Conservation (phyloP, 1,140 invertebrate species). For the Lethrus apterus region DNA sequence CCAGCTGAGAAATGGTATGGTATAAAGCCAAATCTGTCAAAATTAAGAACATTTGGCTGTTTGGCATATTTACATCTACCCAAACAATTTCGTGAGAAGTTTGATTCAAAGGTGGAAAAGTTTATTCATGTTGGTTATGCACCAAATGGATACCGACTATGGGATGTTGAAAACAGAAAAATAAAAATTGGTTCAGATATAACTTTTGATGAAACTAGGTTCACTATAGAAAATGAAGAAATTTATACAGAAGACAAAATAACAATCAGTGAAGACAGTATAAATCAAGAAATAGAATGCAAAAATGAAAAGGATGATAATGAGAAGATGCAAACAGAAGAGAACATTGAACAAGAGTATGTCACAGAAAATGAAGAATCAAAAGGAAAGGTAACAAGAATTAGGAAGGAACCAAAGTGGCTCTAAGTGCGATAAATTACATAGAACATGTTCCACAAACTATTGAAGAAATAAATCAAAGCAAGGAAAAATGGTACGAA, state of each 20-base stretch:
- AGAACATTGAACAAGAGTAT: too few species aligned
- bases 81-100: constrained; percentile 20
- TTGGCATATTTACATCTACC: constrained; percentile 24
- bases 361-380: too few species aligned
- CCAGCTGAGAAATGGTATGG: constrained; percentile 2
- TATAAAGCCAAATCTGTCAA: constrained; percentile 1
- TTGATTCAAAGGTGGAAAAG: constrained; percentile 3
- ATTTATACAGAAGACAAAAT: too few species aligned
- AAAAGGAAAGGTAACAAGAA: too few species aligned
- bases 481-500: constrained; percentile 12
- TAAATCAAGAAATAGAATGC: too few species aligned
- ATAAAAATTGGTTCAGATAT: too few species aligned
- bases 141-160: constrained; percentile 17
- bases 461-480: constrained; percentile 1
- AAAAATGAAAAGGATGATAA: too few species aligned
- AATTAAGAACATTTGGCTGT: constrained; percentile 32
- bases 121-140: constrained; percentile 7
- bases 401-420: neutral
- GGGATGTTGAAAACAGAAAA: constrained; percentile 19
- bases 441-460: constrained; percentile 3
- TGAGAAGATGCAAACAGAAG: too few species aligned
- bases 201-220: too few species aligned
- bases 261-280: too few species aligned
- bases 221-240: too few species aligned
- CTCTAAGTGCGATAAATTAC: constrained; percentile 5